Evolutionary conservation across 2,113 vertebrate species (phyloP), one percentile per base, ranked within the genome.

Genomic region (Pagrus major): DNA sequence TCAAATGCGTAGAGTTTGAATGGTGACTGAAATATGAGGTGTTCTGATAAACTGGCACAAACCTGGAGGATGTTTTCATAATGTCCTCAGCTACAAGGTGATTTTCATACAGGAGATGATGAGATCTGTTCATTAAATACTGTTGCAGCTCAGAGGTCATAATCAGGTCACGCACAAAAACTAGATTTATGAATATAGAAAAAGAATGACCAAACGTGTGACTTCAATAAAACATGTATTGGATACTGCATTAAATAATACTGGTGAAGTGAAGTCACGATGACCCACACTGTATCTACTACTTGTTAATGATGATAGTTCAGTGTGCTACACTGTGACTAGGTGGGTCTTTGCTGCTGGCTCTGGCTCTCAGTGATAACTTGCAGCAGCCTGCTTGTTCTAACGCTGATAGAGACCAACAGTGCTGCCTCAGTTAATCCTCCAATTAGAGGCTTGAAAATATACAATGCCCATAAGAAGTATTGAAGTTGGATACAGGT

Each of bases 341-440:
- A 93, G 92, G 92, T 90, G 90, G 80, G 86, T 88, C 91, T 77
- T 59, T 55, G 71, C 27, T 63, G 54, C 46, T 23, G 49, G 8
- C 61, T 89, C 89, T 94, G 93, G 85, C 42, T 52, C 56, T 71
- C 46, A 49, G 55, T 88, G 93, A 94, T 94, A 93, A 92, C 84
- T 84, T 59, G 7, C 23, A 39, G 8, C 64, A 59, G 73, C 69
- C 71, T 71, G 78, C 59, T 92, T 86, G 83, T 65, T 78, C 56
- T n/a, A 27, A 54, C 2, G 27, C 82, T 88, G 92, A 94, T 93
- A 93, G 92, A 91, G 89, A 44, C 78, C 75, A 71, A 83, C 75
- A 59, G 0, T 42, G 61, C n/a, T 47, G 39, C 31, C 20, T 47
- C 1, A 33, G 51, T 54, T 15, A 12, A 5, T 52, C 15, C 12